Evolutionary conservation across 2,113 vertebrate genomes (phyloP).

Genomic region (Sinocyclocheilus anophthalmus): DNA sequence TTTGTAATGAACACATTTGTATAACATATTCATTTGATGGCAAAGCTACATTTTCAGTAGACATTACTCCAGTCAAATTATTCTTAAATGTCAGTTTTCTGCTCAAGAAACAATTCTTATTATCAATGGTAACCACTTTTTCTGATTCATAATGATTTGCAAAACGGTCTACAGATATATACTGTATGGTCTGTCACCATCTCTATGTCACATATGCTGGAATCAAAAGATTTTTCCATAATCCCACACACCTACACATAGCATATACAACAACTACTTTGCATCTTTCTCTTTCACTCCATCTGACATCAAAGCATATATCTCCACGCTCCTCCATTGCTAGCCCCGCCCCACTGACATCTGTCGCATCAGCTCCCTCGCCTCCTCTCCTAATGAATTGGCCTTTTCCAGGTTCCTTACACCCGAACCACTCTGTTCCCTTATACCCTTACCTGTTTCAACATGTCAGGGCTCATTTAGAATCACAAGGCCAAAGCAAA

Average conservation of each 20-base stretch:
- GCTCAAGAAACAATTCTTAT: background rate
- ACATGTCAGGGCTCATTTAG: slow-evolving; percentile 45
- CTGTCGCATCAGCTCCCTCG: too few relatives aligned
- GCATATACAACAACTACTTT: background rate
- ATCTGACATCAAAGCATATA: slow-evolving; percentile 15
- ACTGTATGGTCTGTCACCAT: background rate
- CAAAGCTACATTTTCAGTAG: too few relatives aligned
- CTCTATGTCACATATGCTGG: background rate
- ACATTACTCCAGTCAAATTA: background rate
- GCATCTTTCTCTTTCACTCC: background rate
- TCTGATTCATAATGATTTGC: background rate
- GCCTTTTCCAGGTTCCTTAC: too few relatives aligned
- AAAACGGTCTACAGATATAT: background rate
- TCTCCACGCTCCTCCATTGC: background rate
- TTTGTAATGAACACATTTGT: too few relatives aligned
- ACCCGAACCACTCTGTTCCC: slow-evolving; percentile 3
- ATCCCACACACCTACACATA: background rate
- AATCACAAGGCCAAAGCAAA: slow-evolving; percentile 18
- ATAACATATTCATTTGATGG: too few relatives aligned
- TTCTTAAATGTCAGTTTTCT: background rate
- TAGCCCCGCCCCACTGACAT: slow-evolving; percentile 2
- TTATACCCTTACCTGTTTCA: slow-evolving; percentile 43
- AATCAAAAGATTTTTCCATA: background rate
- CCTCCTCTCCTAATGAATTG: slow-evolving; percentile 39
- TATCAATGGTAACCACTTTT: background rate